Evolutionary conservation across 2,113 vertebrate species (phyloP).

Genomic region (Ammodytes dubius): DNA sequence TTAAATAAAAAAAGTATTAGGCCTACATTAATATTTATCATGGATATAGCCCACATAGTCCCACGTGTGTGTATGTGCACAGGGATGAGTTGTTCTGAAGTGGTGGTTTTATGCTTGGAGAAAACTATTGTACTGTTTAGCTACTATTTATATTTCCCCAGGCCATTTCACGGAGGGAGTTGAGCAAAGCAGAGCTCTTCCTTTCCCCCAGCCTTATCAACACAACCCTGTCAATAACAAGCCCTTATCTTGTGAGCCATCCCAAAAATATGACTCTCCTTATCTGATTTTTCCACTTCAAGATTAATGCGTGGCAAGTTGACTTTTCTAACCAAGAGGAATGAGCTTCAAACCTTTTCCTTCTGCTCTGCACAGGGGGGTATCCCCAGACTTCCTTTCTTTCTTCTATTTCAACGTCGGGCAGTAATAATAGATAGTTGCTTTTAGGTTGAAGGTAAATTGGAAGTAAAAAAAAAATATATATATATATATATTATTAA

Average conservation of each 20-base stretch:
- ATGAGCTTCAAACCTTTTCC: conserved; percentile 27
- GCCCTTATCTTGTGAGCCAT: conserved; percentile 53
- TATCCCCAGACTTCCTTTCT: background rate
- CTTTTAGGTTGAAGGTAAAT: background rate
- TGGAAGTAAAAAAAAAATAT: too few species aligned
- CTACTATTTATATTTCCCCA: conserved; percentile 25
- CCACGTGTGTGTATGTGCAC: background rate
- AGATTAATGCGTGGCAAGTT: conserved; percentile 48
- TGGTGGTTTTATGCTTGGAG: conserved; percentile 33
- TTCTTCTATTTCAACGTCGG: background rate
- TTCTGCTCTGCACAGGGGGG: background rate
- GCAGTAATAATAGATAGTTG: background rate
- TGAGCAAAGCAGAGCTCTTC: conserved; percentile 50
- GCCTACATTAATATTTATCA: too few species aligned
- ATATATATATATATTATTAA: background rate
- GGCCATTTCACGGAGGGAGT: conserved; percentile 7
- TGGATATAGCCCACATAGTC: too few species aligned
- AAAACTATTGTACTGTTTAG: background rate
- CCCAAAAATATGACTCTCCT: conserved; percentile 57
- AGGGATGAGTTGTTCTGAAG: conserved; percentile 13
- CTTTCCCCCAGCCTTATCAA: conserved; percentile 57
- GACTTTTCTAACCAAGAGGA: conserved; percentile 15
- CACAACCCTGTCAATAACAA: conserved; percentile 47
- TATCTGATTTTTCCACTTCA: conserved; percentile 63
- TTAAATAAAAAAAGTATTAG: too few species aligned